Evolutionary conservation across 2,888 invertebrate species (phyloP).

Genomic region (Mesorhabditis spiculigera): DNA sequence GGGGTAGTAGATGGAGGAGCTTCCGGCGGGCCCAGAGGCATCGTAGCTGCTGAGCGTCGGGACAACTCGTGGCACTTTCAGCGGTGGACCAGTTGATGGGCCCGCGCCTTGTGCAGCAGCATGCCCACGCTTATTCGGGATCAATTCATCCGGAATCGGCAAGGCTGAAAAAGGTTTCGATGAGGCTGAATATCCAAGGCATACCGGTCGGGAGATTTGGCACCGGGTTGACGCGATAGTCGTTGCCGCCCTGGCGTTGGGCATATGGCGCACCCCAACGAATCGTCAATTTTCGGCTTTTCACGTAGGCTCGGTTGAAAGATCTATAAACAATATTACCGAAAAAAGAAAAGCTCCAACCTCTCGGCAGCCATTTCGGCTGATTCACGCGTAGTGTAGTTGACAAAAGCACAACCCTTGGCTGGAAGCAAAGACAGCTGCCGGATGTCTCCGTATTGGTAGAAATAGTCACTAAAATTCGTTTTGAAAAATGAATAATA

Average conservation of each 20-base stretch:
- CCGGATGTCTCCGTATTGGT: conserved; percentile 96
- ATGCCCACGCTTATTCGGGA: conserved; percentile 23
- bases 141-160: conserved; percentile 35
- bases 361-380: conserved; percentile 89
- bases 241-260: conserved; percentile 53
- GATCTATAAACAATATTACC: conserved; percentile 65
- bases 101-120: background rate
- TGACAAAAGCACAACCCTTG: conserved; percentile 90
- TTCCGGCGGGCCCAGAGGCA: background rate
- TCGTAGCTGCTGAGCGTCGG: conserved; percentile 11
- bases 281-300: conserved; percentile 85
- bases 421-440: conserved; percentile 84
- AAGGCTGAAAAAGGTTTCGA: conserved; percentile 8
- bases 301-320: conserved; percentile 83
- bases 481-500: background rate
- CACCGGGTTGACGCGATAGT: conserved; percentile 40
- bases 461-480: conserved; percentile 79
- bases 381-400: conserved; percentile 83
- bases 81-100: conserved; percentile 9
- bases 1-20: conserved; percentile 77
- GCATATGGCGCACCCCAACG: conserved; percentile 98
- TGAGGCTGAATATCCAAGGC: conserved; percentile 10
- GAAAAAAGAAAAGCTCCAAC: background rate
- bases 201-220: conserved; percentile 46
- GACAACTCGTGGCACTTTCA: conserved; percentile 29